Percentiles rank a stretch among this genome's conserved stretches.
Evolutionary conservation across 1,140 invertebrate genomes (phyloP).

Genomic region (Trissolcus basalis): DNA sequence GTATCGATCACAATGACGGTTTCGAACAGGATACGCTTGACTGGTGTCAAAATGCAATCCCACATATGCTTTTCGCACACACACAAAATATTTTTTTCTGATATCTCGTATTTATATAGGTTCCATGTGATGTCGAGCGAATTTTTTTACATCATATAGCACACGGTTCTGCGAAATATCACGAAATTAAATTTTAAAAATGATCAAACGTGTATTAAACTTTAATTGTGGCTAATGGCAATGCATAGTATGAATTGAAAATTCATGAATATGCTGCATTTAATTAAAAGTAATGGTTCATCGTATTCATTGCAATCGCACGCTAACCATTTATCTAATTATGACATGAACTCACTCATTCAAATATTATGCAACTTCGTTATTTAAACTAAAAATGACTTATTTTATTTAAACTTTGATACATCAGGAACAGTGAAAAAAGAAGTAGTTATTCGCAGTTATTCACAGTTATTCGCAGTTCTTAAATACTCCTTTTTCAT

Average conservation of each 20-base stretch:
- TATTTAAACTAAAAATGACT: neutral
- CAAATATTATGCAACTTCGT: neutral
- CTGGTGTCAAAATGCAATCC: constrained; percentile 36
- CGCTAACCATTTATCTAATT: neutral
- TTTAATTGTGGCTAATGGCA: too few species aligned
- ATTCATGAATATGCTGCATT: neutral
- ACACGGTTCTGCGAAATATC: neutral
- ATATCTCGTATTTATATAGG: constrained; percentile 20
- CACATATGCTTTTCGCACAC: constrained; percentile 8
- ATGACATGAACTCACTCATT: neutral
- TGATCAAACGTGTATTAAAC: too few species aligned
- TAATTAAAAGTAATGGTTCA: neutral
- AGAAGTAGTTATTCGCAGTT: too few species aligned
- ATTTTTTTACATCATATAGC: constrained; percentile 23
- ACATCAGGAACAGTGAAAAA: too few species aligned
- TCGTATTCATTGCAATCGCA: neutral
- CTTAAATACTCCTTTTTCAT: too few species aligned
- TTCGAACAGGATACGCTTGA: constrained; percentile 38
- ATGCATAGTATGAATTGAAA: too few species aligned
- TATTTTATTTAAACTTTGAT: too few species aligned
- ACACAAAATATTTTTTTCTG: constrained; percentile 25
- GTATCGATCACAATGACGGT: constrained; percentile 49
- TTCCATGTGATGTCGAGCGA: neutral
- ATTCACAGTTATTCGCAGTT: too few species aligned
- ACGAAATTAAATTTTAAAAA: too few species aligned